Percentiles rank a stretch among this genome's conserved stretches.
phyloP scores from a whole-genome alignment of 2,797 vertebrate species.

The Gobionotothen gibberifrons region DNA sequence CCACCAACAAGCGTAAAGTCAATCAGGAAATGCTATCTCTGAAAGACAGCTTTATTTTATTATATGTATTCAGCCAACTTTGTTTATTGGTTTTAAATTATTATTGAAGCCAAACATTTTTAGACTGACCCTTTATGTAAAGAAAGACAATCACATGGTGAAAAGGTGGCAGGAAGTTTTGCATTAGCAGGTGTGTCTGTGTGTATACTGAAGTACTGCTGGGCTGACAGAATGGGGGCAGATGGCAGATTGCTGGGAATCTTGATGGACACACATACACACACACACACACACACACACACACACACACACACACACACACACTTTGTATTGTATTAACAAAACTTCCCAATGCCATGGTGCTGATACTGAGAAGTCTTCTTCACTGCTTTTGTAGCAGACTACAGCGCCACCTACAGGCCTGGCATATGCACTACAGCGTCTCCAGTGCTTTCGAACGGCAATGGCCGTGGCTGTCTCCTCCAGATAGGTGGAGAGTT shows the following conservation, averaged over 20 bases:
- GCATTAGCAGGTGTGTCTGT: background rate
- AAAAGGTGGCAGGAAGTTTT: constrained; percentile 10
- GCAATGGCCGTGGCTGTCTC: no score
- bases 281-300: background rate
- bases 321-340: no score
- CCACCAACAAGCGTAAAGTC: no score
- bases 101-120: background rate
- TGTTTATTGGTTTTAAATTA: background rate
- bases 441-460: no score
- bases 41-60: no score
- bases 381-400: no score
- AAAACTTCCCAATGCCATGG: no score
- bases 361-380: no score
- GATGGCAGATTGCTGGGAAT: constrained; percentile 67
- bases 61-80: background rate
- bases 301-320: background rate
- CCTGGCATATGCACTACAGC: no score
- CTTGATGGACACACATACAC: constrained; percentile 36
- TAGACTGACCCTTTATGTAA: background rate
- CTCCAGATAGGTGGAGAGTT: no score
- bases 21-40: background rate
- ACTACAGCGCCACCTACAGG: no score
- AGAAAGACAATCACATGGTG: background rate
- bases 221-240: constrained; percentile 79
- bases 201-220: constrained; percentile 29